Percentiles rank a stretch among this genome's conserved stretches.
Conservation (phyloP, 2,888 invertebrate species). For the Aspidiotus rigidus region DNA sequence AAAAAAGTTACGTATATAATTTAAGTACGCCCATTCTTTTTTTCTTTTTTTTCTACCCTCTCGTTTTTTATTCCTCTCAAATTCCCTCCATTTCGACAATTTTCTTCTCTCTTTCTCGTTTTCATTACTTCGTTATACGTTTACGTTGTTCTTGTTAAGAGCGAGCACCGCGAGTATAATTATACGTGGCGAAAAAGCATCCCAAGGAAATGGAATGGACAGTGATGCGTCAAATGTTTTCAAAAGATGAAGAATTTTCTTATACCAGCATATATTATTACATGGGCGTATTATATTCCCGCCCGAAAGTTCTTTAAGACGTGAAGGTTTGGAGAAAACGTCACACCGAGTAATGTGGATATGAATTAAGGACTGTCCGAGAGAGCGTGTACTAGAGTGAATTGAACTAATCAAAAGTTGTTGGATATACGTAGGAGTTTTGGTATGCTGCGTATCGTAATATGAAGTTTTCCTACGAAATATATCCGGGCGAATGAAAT, state of each 20-base stretch:
- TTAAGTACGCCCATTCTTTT: constrained; percentile 22
- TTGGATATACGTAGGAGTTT: constrained; percentile 5
- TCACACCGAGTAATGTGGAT: constrained; percentile 21
- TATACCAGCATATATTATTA: too few relatives aligned
- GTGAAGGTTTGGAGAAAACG: background rate
- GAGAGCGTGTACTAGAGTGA: constrained; percentile 27
- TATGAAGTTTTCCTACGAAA: constrained; percentile 18
- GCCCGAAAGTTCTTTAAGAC: too few relatives aligned
- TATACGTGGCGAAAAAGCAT: constrained; percentile 4
- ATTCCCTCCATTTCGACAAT: background rate
- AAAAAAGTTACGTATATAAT: constrained; percentile 31
- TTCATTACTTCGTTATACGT: background rate
- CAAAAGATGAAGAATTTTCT: background rate
- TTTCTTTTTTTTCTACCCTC: constrained; percentile 1
- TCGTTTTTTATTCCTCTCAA: constrained; percentile 8
- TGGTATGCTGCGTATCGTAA: too few relatives aligned
- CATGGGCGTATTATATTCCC: too few relatives aligned
- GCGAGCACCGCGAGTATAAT: constrained; percentile 8
- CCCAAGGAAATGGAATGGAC: background rate
- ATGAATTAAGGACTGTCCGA: constrained; percentile 25
- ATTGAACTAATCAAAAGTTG: constrained; percentile 33
- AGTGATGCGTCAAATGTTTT: constrained; percentile 4
- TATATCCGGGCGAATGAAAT: background rate
- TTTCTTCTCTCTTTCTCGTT: constrained; percentile 1
- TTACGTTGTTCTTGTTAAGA: background rate